These are phyloP conservation scores for Drosophila meridionalis DNA, from an alignment of 2,888 invertebrate species.

Conservation along the genomic window DNA sequence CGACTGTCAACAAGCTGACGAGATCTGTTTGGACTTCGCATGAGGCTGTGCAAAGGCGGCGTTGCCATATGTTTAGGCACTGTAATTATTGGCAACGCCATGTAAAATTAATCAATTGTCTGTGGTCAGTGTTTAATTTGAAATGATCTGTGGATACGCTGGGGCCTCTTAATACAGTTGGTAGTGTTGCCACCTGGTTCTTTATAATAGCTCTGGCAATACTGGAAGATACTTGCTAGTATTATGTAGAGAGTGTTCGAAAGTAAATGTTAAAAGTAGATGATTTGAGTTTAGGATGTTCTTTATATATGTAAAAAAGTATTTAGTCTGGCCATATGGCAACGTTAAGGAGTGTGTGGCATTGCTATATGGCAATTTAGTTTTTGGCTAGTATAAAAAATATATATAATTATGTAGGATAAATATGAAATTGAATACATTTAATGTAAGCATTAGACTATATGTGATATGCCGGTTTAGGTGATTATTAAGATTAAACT, in stretches of 20 bases:
- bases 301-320: not conserved
- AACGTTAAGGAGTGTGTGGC: no score
- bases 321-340: not conserved
- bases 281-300: not conserved
- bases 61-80: not conserved
- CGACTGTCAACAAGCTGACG: not conserved
- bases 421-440: not conserved
- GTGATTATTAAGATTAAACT: not conserved
- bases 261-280: not conserved
- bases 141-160: not conserved
- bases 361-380: not conserved
- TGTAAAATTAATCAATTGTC: not conserved
- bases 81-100: not conserved
- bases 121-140: not conserved
- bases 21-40: constrained; percentile 2
- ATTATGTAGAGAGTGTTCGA: not conserved
- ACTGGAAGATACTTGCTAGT: not conserved
- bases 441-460: not conserved
- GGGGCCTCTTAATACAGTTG: not conserved
- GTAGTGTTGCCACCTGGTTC: not conserved
- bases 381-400: not conserved
- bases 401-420: not conserved
- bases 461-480: not conserved
- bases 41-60: not conserved
- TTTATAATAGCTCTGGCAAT: not conserved